Evolutionary conservation across 2,113 vertebrate species (phyloP), one percentile per base, ranked within the genome.

Genomic region (Amazona guildingii): DNA sequence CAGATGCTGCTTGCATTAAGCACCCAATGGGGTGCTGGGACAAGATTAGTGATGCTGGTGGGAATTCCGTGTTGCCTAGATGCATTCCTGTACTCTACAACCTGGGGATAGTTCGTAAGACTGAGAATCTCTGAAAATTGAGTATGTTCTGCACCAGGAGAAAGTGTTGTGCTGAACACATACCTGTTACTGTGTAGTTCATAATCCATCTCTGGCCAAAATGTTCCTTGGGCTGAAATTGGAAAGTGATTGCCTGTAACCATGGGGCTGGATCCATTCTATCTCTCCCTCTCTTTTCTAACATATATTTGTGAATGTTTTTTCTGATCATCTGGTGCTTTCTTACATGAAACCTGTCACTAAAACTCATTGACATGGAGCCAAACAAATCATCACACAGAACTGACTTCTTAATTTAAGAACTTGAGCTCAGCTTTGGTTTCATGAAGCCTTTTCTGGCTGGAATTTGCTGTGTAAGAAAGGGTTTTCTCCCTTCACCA

Each of bases 301-400:
- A 44, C 13, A 37, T 62, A 48, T 73, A 46, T 23, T 75, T 73
- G 70, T 43, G 52, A 76, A 15, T 43, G 62, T 83, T 44, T 86
- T 92, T 92, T 92, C 61, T 92, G 91, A 86, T 77, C 41, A 52
- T 33, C 62, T 39, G 52, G 28, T 67, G 63, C 44, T 66, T 63
- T 86, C 59, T 77, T 10, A 33, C 19, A 29, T 74, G 83, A 86
- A 48, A 35, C 39, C 48, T 81, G 24, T 77, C 46, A 81, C 72
- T 35, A 63, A 66, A 68, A 55, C 27, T 75, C 78, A 48, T 64
- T 93, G 88, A 29, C 13, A 0, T 52, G 54, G 84, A 31, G 39
- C 86, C 92, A 70, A 86, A 62, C 87, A 83, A 83, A 93, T 75
- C 92, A 64, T 39, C 78, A 67, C 94, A 90, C 89, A 86, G 93